These are phyloP conservation scores for Ichneumon xanthorius DNA, from an alignment of 2,888 invertebrate species.

Conservation along the genomic window DNA sequence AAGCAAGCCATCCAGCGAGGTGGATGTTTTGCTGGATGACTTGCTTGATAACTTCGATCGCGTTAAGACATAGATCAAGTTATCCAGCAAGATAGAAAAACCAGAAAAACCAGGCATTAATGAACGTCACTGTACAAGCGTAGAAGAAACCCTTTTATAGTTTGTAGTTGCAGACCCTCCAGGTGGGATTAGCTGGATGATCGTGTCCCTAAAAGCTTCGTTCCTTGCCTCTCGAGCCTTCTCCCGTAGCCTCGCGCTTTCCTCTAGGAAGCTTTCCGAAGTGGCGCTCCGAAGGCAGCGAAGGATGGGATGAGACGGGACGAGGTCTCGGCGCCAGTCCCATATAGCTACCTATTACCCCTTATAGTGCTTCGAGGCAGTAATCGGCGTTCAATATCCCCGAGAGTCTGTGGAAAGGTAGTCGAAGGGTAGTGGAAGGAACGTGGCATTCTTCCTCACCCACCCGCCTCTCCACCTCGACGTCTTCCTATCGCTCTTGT, in stretches of 20 bases:
- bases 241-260: conserved; percentile 26
- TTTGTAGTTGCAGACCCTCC: not conserved
- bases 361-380: conserved; percentile 67
- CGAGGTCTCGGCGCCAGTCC: conserved; percentile 38
- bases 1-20: no score
- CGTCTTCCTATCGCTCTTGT: conserved; percentile 27
- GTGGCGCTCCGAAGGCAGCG: conserved; percentile 34
- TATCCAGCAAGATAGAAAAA: no score
- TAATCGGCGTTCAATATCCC: conserved; percentile 76
- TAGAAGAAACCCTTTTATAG: not conserved
- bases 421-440: conserved; percentile 53
- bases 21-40: no score
- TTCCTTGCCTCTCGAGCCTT: conserved; percentile 46
- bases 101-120: no score
- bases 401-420: conserved; percentile 70
- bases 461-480: conserved; percentile 15
- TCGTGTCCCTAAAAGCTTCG: conserved; percentile 20
- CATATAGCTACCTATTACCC: conserved; percentile 68
- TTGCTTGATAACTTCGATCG: no score
- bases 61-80: no score
- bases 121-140: no score
- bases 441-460: conserved; percentile 44
- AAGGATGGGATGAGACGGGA: conserved; percentile 49
- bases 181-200: conserved; percentile 17
- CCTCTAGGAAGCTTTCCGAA: conserved; percentile 33